Percentiles rank a stretch among this genome's conserved stretches.
Evolutionary conservation across 2,888 invertebrate genomes (phyloP).

Genomic region (Drosophila sordidula): DNA sequence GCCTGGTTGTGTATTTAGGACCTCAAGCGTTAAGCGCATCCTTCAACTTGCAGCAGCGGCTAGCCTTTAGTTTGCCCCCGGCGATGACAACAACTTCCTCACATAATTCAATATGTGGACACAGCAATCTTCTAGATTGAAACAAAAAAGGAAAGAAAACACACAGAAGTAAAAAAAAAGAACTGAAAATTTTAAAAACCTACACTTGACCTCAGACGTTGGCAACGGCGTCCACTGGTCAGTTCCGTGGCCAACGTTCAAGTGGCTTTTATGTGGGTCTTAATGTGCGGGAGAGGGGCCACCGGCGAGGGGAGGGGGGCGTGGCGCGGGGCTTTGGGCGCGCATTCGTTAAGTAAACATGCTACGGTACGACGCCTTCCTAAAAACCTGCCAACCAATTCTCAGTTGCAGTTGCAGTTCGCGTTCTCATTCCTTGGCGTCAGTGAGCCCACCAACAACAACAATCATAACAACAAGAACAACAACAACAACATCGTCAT

Average conservation of each 20-base stretch:
- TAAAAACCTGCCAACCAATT: conserved; percentile 65
- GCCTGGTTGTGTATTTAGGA: conserved; percentile 11
- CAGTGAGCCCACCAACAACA: conserved; percentile 48
- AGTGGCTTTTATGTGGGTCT: conserved; percentile 61
- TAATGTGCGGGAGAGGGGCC: neutral
- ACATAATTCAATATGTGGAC: conserved; percentile 61
- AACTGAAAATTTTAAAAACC: conserved; percentile 53
- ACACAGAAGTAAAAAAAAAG: conserved; percentile 14
- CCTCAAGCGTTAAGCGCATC: conserved; percentile 1
- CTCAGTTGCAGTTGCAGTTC: conserved; percentile 41
- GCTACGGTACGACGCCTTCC: conserved; percentile 78
- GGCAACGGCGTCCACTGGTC: conserved; percentile 48
- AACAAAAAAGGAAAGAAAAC: conserved; percentile 42
- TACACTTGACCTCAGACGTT: conserved; percentile 70
- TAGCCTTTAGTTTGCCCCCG: conserved; percentile 7
- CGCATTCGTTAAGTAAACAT: conserved; percentile 79
- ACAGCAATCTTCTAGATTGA: conserved; percentile 53
- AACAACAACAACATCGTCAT: conserved; percentile 31
- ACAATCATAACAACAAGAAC: conserved; percentile 36
- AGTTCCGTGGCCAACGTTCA: conserved; percentile 62
- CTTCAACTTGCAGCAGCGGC: conserved; percentile 1
- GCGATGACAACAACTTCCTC: conserved; percentile 61
- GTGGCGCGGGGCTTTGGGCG: conserved; percentile 33
- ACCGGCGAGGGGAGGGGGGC: neutral
- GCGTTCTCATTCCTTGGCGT: conserved; percentile 58